Percentiles rank a stretch among this genome's conserved stretches.
Conservation (phyloP, 2,888 invertebrate species). For the Caenorhabditis sp. region DNA sequence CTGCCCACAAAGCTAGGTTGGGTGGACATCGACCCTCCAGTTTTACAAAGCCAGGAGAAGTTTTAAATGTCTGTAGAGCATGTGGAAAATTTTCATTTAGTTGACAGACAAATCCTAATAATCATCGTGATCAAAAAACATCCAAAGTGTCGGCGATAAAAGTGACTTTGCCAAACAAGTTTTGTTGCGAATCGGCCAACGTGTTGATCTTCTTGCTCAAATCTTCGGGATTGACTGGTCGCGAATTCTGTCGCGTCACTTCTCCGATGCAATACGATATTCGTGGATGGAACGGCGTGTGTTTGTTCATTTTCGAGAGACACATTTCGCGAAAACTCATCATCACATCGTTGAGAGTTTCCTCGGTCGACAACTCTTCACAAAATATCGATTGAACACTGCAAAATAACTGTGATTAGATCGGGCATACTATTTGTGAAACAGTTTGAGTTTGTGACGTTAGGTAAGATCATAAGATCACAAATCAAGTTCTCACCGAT, state of each 20-base stretch:
- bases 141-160: neutral
- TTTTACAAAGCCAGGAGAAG: no score
- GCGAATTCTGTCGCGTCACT: neutral
- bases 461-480: no score
- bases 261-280: neutral
- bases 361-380: neutral
- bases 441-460: no score
- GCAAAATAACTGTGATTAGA: neutral
- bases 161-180: neutral
- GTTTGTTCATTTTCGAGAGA: neutral
- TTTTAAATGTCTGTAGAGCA: no score
- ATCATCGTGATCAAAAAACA: neutral
- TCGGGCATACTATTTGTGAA: no score
- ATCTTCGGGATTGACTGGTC: neutral
- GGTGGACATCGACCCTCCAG: no score
- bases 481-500: conserved; percentile 11
- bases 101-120: no score
- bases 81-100: no score
- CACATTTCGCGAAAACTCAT: neutral
- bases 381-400: neutral
- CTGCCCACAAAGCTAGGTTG: no score
- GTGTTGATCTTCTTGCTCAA: neutral
- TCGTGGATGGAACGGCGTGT: neutral
- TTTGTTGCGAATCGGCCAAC: neutral
- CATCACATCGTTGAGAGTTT: neutral